A percentile compares a stretch with the other conserved stretches of the same genome.
Conservation (phyloP, 1,140 invertebrate genomes). For the Cecropterus lyciades region DNA sequence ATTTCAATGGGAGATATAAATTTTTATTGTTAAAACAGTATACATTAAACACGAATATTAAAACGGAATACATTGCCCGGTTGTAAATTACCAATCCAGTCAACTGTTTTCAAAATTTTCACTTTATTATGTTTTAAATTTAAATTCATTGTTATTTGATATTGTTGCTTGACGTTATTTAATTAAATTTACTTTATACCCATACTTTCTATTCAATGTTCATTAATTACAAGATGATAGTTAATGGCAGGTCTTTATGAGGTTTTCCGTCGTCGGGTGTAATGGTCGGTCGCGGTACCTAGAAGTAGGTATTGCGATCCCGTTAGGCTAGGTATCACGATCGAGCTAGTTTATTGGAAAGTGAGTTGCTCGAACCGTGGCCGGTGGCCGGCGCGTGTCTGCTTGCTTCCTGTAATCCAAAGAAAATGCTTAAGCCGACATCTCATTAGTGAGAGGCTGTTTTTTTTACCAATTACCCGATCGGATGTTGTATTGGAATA, state of each 20-base stretch:
- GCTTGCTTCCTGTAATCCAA: conserved; percentile 55
- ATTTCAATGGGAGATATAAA: too few species aligned
- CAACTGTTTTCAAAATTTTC: too few species aligned
- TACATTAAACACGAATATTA: too few species aligned
- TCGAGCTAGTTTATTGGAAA: conserved; percentile 80
- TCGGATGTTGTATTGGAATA: conserved; percentile 22
- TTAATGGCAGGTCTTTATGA: conserved; percentile 21
- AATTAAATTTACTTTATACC: too few species aligned
- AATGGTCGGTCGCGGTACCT: conserved; percentile 59
- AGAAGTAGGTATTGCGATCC: conserved; percentile 69
- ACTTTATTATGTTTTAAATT: too few species aligned
- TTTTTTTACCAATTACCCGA: conserved; percentile 25
- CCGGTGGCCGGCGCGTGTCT: conserved; percentile 54
- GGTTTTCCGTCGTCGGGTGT: conserved; percentile 40
- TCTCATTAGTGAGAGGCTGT: conserved; percentile 24
- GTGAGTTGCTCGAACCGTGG: conserved; percentile 72
- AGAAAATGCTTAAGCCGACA: conserved; percentile 53
- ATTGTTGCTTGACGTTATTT: too few species aligned
- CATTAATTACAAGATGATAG: not conserved
- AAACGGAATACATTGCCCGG: too few species aligned
- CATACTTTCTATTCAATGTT: not conserved
- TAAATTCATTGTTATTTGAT: too few species aligned
- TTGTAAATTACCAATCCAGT: too few species aligned
- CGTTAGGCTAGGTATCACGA: conserved; percentile 79
- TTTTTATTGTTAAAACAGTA: too few species aligned